Evolutionary conservation across 92 coral and sea anemone species (phyloP).

Genomic region (Diadumene lineata): DNA sequence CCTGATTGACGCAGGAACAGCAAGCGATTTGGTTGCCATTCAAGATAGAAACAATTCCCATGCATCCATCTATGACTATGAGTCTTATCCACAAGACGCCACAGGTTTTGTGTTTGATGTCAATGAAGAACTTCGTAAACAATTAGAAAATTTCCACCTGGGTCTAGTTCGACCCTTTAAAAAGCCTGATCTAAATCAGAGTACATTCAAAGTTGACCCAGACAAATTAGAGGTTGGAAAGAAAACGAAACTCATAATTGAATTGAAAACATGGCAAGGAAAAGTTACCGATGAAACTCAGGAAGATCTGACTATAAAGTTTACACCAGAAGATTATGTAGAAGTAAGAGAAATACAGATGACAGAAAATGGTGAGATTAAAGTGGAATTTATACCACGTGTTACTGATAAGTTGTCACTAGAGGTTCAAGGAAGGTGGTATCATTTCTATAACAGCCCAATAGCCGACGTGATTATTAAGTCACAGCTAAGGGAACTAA

Average conservation of each 20-base stretch:
- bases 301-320: background rate
- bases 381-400: constrained; percentile 18
- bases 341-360: too few species aligned
- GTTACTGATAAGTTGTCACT: too few species aligned
- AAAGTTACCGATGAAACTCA: background rate
- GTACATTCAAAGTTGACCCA: constrained; percentile 3
- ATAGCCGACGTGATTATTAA: constrained; percentile 21
- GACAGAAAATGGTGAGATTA: constrained; percentile 3
- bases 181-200: background rate
- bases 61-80: background rate
- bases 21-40: constrained; percentile 19
- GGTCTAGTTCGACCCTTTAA: background rate
- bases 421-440: constrained; percentile 22
- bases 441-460: constrained; percentile 25
- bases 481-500: constrained; percentile 3
- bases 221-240: background rate
- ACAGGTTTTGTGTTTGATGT: background rate
- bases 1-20: constrained; percentile 10
- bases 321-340: too few species aligned
- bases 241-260: constrained; percentile 2
- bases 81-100: background rate
- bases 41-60: constrained; percentile 9
- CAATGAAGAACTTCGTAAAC: constrained; percentile 1
- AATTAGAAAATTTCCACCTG: background rate
- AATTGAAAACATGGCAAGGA: constrained; percentile 1